These are phyloP conservation scores for Choreutis nemorana DNA, from an alignment of 2,888 invertebrate genomes.

Conservation along the genomic window DNA sequence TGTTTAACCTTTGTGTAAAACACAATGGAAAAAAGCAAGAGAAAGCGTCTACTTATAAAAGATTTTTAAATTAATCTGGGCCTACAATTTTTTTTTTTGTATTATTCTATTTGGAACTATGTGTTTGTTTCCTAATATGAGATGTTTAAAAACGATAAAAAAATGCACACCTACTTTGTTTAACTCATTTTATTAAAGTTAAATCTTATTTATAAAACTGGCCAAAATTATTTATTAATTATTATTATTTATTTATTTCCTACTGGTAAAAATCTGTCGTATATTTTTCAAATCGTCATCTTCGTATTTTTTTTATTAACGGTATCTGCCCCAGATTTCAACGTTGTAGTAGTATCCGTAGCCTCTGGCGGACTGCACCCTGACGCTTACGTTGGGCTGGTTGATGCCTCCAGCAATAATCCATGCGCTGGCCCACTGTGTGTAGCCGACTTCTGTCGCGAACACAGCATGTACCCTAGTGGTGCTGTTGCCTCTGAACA, in stretches of 20 bases:
- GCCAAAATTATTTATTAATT: too few relatives aligned
- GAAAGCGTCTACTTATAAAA: too few relatives aligned
- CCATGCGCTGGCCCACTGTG: constrained; percentile 29
- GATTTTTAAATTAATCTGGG: too few relatives aligned
- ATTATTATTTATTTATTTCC: too few relatives aligned
- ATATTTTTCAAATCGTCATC: background rate
- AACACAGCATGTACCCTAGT: constrained; percentile 29
- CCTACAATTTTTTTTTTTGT: too few relatives aligned
- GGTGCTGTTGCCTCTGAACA: constrained; percentile 27
- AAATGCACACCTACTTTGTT: background rate
- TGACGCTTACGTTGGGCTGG: constrained; percentile 26
- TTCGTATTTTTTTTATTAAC: background rate
- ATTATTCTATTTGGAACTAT: too few relatives aligned
- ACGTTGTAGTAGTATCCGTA: constrained; percentile 39
- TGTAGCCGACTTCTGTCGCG: constrained; percentile 30
- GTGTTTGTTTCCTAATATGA: too few relatives aligned
- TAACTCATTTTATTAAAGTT: background rate
- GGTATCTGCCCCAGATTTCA: constrained; percentile 36
- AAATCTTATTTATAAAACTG: too few relatives aligned
- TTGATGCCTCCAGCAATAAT: constrained; percentile 25
- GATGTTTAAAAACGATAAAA: background rate
- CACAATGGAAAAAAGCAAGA: too few relatives aligned
- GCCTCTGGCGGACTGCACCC: constrained; percentile 29
- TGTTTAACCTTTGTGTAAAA: too few relatives aligned
- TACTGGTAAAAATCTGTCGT: background rate